Evolutionary conservation across 2,113 vertebrate species (phyloP), one percentile per base, ranked within the genome.

Genomic region (Melanotaenia duboulayi): DNA sequence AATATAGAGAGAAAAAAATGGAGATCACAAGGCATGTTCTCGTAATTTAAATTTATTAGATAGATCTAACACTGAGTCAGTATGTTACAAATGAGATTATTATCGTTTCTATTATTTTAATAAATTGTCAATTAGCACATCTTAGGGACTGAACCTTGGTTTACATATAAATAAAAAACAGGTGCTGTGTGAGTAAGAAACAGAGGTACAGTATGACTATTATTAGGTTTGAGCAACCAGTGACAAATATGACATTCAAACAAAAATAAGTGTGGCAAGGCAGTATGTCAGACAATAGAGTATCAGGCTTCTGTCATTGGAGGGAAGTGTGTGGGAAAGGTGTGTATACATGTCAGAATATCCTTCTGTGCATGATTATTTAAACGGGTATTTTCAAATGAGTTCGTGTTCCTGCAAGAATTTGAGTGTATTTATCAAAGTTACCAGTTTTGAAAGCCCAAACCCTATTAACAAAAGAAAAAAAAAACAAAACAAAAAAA

Each of bases 401-500:
- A 35, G 32, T 42, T 16, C 8, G 4, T 37, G 44, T 44, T 40
- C 69, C 39, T 4, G 3, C 16, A 52, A 69, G 51, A 59, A 71
- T 37, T 19, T 37, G 65, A 25, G 42, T 64, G 19, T 60, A 57
- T 87, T 81, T 62, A 71, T 85, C 63, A 84, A 80, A 82, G 57
- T 67, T 62, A 57, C 42, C 19, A 2, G 61, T 85, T 87, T 65
- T 62, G 42, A 71, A 69, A 24, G 48, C 25, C 50, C 71, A 72
- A 77, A 79, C 46, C 52, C 46, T 56, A 83, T 77, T 76, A 83
- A 81, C 70, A 81, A 42, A 79, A 75, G 74, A 24, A 39, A 35
- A 28, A n/a, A 28, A 79, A 75, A 76, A 20, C 37, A n/a, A n/a
- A n/a, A n/a, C n/a, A n/a, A n/a, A n/a, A n/a, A n/a, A n/a, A n/a